These are phyloP conservation scores for Epizoanthus scotinus DNA, from an alignment of 92 coral and sea anemone species.

Conservation along the genomic window DNA sequence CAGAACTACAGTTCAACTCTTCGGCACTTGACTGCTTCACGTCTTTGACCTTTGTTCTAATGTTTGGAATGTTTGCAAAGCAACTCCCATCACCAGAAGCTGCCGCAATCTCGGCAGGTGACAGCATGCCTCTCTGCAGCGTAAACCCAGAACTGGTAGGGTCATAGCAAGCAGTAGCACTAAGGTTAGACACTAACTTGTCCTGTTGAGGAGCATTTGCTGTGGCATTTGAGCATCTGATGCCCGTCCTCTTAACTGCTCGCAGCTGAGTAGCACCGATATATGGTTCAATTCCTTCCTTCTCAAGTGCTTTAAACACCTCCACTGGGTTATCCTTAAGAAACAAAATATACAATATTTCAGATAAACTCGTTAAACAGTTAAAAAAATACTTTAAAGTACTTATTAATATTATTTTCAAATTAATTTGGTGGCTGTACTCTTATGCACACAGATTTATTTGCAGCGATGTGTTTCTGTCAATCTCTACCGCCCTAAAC, in stretches of 20 bases:
- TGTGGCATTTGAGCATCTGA: neutral
- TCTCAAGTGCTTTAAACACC: slow-evolving; percentile 74
- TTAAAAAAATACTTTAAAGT: too few species aligned
- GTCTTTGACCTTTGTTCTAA: neutral
- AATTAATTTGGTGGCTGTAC: too few species aligned
- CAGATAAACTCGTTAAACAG: too few species aligned
- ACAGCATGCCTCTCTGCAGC: slow-evolving; percentile 12
- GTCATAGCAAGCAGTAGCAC: neutral
- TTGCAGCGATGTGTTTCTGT: too few species aligned
- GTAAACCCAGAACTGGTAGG: neutral
- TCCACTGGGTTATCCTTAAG: slow-evolving; percentile 86
- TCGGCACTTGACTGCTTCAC: too few species aligned
- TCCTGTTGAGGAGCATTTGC: slow-evolving; percentile 12
- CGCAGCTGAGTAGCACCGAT: slow-evolving; percentile 92
- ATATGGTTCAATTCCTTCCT: slow-evolving; percentile 86
- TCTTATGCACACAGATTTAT: too few species aligned
- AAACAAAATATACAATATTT: neutral
- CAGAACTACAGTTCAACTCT: too few species aligned
- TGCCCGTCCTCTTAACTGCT: slow-evolving; percentile 70
- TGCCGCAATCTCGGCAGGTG: slow-evolving; percentile 25
- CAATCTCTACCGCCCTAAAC: too few species aligned
- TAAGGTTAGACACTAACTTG: neutral
- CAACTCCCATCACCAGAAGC: slow-evolving; percentile 18
- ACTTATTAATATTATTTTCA: too few species aligned
- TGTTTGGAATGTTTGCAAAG: slow-evolving; percentile 2